Base-by-base conservation (phyloP, 2,113 vertebrate species). In the Nannospalax galili region DNA sequence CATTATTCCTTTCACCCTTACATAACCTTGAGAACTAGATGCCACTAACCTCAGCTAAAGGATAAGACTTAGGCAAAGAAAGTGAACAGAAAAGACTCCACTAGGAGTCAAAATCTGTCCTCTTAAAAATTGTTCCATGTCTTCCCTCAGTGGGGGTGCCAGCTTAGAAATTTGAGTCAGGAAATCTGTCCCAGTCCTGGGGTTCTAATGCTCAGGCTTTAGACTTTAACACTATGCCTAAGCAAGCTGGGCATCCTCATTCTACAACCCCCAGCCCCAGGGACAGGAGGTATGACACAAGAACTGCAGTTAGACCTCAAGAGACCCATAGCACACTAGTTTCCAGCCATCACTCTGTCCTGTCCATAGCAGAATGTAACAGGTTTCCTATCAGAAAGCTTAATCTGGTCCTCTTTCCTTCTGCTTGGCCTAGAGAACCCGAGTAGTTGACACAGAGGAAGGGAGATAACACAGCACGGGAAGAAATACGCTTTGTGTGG, bases 401-500 rank as follows among this genome's bases (percentile, higher is more conserved):
- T 95, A 79, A n/a, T 67, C 28, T 45, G 42, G 60, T 56, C 30
- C 35, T 45, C 3, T 42, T 86, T 69, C 20, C 65, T 92, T 79
- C 20, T 62, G 6, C 30, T 84, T 90, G 95, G 40, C 40, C 14
- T 20, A 81, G 26, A 30, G 64, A 48, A 35, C 90, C 28, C 90
- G 24, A 93, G 48, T 24, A 0, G 9, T 42, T 87, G 67, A 15
- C 40, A 1, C 8, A 37, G 74, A 82, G 22, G 92, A 67, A 75
- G 48, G 52, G 48, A 93, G 85, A 56, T 84, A 69, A 15, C 42
- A 2, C 40, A 20, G 48, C 35, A 12, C 19, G 45, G 60, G 72
- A 37, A 95, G 70, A 95, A 79, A 79, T 62, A 89, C 95, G 86
- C 70, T 82, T 85, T 97, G 84, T 90, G 64, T 74, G 87, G 84